These are phyloP conservation scores for Eupithecia abbreviata DNA, from an alignment of 2,888 invertebrate species.

Conservation along the genomic window DNA sequence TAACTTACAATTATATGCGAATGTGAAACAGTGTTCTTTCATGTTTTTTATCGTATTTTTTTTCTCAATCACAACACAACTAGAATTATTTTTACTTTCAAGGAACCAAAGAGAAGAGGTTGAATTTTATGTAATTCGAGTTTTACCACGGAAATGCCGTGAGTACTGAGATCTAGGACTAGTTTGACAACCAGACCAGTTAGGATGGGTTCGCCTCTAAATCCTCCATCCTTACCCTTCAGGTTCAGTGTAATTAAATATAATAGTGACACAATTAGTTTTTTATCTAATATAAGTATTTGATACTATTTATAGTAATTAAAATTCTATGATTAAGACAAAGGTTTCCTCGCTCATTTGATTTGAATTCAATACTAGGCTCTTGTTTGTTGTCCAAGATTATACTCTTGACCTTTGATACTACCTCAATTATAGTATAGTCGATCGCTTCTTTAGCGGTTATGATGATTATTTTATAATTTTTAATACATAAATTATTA, in stretches of 20 bases:
- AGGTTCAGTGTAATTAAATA: background rate
- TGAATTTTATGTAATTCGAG: too few relatives aligned
- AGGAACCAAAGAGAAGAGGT: too few relatives aligned
- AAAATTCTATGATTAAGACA: slow-evolving; percentile 3
- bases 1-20: too few relatives aligned
- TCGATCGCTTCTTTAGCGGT: background rate
- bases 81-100: too few relatives aligned
- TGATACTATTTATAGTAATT: background rate
- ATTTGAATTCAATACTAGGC: slow-evolving; percentile 57
- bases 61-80: too few relatives aligned
- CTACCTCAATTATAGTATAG: background rate
- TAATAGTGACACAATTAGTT: background rate
- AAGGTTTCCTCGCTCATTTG: slow-evolving; percentile 32
- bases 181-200: too few relatives aligned
- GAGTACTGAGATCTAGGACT: too few relatives aligned
- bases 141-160: too few relatives aligned
- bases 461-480: background rate
- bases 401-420: slow-evolving; percentile 46
- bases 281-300: background rate
- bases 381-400: slow-evolving; percentile 45
- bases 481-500: background rate
- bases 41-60: too few relatives aligned
- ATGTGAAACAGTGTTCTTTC: too few relatives aligned
- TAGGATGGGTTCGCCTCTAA: background rate
- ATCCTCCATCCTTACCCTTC: background rate